Base-by-base conservation (phyloP, 1,140 invertebrate species). In the Drosophila persimilis region DNA sequence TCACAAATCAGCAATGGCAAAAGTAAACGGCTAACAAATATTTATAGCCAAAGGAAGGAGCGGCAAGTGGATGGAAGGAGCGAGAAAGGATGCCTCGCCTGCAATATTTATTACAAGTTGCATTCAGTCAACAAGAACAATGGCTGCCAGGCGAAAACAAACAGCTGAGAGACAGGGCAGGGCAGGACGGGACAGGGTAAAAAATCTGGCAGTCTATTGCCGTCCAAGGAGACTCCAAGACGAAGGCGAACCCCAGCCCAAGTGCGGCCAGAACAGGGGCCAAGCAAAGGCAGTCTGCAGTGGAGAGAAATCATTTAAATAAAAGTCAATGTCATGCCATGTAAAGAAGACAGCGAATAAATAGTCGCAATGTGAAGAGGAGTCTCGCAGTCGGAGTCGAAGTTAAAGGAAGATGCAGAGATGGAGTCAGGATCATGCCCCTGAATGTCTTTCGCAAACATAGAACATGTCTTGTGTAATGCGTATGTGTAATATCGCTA, bases 251-350 rank as follows among this genome's bases (percentile, higher is more conserved):
- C 8, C 24, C 58, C 31, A 41, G 15, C 5, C 24, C 58, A 31
- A 41, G 1, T 0, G n/a, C 31, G 11, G 5, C 45, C 20, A 22
- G 41, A n/a, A 55, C 39, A 41, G 50, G 48, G 7, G 39, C 51
- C 53, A 46, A 46, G 56, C 7, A 52, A 26, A 53, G 70, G 53
- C 77, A 80, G 44, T 73, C 57, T 48, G 76, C 66, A 73, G 56
- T 76, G 63, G 55, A 50, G 63, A 69, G 65, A 88, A 88, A 88
- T 83, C 83, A 88, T 88, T 88, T 88, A 88, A 88, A 88, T 88
- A 88, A 88, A 88, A 88, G 84, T 88, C 83, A 88, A 88, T 88
- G 83, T 88, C 79, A 86, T 83, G 81, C 75, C 84, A 78, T 88
- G 81, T 75, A 78, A 77, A 67, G 67, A 76, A 77, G 81, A 88